Evolutionary conservation across 2,797 vertebrate genomes (phyloP).

Genomic region (Cheirogaleus major): DNA sequence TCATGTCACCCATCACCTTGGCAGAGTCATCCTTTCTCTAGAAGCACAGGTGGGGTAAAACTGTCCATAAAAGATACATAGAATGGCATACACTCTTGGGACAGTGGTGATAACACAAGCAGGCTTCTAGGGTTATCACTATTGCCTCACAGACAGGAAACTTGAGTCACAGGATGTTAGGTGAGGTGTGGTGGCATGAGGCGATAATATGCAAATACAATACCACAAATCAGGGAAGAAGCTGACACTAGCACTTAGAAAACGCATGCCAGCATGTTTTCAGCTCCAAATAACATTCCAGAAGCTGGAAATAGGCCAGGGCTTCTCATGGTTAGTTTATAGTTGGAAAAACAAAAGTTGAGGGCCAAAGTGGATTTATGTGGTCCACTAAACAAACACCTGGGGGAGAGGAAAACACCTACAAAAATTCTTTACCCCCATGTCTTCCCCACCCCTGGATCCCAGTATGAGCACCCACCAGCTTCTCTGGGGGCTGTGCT

Average conservation of each 20-base stretch:
- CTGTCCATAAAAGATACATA: slow-evolving; percentile 80
- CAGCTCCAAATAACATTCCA: neutral
- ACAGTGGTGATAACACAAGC: neutral
- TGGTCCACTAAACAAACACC: neutral
- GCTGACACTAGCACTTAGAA: neutral
- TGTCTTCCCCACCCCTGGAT: too few relatives aligned
- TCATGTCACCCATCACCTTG: slow-evolving; percentile 87
- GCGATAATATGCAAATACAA: neutral
- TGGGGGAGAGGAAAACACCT: neutral
- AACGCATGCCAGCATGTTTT: neutral
- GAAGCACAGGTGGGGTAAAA: slow-evolving; percentile 88
- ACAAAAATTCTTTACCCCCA: rapidly evolving
- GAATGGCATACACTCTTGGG: neutral
- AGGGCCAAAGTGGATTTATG: neutral
- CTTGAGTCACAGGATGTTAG: neutral
- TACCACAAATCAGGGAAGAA: neutral
- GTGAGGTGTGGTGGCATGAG: neutral
- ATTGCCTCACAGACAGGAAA: neutral
- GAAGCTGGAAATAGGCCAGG: neutral
- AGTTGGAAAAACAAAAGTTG: neutral
- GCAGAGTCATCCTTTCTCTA: slow-evolving; percentile 90
- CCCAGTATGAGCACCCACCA: neutral
- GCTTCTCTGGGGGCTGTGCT: neutral
- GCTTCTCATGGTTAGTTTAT: neutral
- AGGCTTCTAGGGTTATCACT: neutral